Base-by-base conservation (phyloP, 2,113 vertebrate genomes). In the Phodopus roborovskii region DNA sequence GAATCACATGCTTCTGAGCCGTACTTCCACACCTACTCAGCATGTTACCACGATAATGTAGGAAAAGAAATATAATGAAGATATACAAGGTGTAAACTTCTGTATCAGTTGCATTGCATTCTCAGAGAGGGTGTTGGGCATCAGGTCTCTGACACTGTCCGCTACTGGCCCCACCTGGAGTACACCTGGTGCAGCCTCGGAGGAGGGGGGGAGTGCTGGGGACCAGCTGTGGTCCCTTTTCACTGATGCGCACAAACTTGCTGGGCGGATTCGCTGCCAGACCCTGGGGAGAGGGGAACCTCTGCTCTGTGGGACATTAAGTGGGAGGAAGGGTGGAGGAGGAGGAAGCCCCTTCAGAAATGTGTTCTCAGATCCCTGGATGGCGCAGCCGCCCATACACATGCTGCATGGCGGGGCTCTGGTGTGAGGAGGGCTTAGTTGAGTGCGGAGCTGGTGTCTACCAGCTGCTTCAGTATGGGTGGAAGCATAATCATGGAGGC, bases 201-300 rank as follows among this genome's bases (percentile, higher is more conserved):
- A 74, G 78, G 39, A 92, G 53, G 56, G 60, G 3, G 19, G 7
- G 0, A 8, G 39, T 9, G 6, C n/a, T 33, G 36, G 62, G 39
- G 39, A 13, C 9, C 11, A 33, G 26, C 45, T 9, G 4, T 28
- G 1, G 0, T 33, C 30, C 56, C 1, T 1, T n/a, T 17, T 64
- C 53, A 12, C 42, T 30, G 28, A 53, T 15, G 5, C 2, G 8
- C 11, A 68, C 79, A 75, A 28, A 13, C 39, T 82, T 82, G 62
- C 6, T 3, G 0, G 58, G 28, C 24, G 81, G 30, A 2, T 36
- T 71, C 3, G 15, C 26, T 19, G 17, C 50, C 64, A 22, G 64
- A 75, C 50, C 30, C 1, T 1, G 28, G 45, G 64, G 22, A 62
- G 13, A 20, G 58, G 60, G 82, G 82, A 19, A 17, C n/a, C 28